Evolutionary conservation across 2,888 invertebrate genomes (phyloP).

Genomic region (Nemapogon koenigi): DNA sequence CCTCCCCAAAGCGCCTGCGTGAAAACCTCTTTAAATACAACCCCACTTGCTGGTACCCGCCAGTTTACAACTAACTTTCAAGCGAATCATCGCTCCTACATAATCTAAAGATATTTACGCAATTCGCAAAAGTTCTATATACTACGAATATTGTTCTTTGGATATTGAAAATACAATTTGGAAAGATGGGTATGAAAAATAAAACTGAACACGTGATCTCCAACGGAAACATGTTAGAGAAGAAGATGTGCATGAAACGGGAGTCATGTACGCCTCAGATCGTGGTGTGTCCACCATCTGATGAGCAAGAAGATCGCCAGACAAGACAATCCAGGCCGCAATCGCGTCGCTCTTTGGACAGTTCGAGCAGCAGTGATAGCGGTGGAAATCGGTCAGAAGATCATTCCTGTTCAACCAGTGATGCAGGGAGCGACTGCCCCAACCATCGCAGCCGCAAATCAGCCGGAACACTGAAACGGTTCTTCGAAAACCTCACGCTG

Average conservation of each 20-base stretch:
- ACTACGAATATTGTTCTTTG: no score
- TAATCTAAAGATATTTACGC: no score
- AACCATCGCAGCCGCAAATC: slow-evolving; percentile 60
- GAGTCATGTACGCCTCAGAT: slow-evolving; percentile 50
- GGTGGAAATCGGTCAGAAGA: slow-evolving; percentile 41
- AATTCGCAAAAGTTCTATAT: no score
- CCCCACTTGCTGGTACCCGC: slow-evolving; percentile 19
- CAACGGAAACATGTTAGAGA: slow-evolving; percentile 39
- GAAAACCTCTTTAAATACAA: slow-evolving; percentile 31
- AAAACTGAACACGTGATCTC: slow-evolving; percentile 35
- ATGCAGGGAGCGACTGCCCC: slow-evolving; percentile 69
- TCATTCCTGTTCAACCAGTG: slow-evolving; percentile 62
- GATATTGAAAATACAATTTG: no score
- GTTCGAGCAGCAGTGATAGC: slow-evolving; percentile 54
- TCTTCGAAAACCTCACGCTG: slow-evolving; percentile 73
- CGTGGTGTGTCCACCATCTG: slow-evolving; percentile 54
- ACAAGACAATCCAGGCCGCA: slow-evolving; percentile 71
- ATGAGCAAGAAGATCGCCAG: slow-evolving; percentile 60
- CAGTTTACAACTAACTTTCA: slow-evolving; percentile 37
- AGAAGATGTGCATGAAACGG: slow-evolving; percentile 31
- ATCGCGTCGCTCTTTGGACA: slow-evolving; percentile 56
- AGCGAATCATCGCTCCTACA: no score
- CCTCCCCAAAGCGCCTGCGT: slow-evolving; percentile 34
- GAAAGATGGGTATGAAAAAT: slow-evolving; percentile 58
- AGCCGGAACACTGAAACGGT: slow-evolving; percentile 72